These are phyloP conservation scores for Eulemur rubriventer DNA, from an alignment of 2,797 vertebrate species.

Conservation along the genomic window DNA sequence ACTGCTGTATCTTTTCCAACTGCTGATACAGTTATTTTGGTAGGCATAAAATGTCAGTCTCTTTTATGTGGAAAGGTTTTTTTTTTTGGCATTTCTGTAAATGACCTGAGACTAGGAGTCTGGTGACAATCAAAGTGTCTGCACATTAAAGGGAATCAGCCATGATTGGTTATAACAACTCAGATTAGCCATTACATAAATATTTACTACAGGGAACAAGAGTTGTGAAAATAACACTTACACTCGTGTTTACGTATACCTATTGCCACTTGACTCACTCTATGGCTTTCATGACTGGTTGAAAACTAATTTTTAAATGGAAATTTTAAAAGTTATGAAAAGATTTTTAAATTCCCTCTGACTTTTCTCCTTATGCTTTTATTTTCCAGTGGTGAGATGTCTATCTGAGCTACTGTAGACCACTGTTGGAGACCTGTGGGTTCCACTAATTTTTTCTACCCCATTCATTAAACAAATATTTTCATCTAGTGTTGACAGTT, in stretches of 20 bases:
- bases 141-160: conserved; percentile 72
- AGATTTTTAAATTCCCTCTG: background rate
- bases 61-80: conserved; percentile 69
- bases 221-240: conserved; percentile 57
- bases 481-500: background rate
- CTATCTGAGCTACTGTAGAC: background rate
- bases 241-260: conserved; percentile 49
- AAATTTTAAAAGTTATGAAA: conserved; percentile 32
- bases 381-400: conserved; percentile 5
- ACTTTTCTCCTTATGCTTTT: background rate
- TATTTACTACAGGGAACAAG: conserved; percentile 63
- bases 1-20: conserved; percentile 78
- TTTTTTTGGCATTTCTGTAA: conserved; percentile 72
- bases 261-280: conserved; percentile 7
- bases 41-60: conserved; percentile 76
- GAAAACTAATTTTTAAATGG: conserved; percentile 55
- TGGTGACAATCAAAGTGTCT: conserved; percentile 72
- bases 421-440: background rate
- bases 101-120: conserved; percentile 66
- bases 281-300: conserved; percentile 10
- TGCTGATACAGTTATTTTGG: conserved; percentile 76
- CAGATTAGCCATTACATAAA: conserved; percentile 68
- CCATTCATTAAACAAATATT: background rate
- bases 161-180: conserved; percentile 60
- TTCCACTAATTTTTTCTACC: background rate